Conservation (phyloP, 1,140 invertebrate species). For the Drosophila mayri region DNA sequence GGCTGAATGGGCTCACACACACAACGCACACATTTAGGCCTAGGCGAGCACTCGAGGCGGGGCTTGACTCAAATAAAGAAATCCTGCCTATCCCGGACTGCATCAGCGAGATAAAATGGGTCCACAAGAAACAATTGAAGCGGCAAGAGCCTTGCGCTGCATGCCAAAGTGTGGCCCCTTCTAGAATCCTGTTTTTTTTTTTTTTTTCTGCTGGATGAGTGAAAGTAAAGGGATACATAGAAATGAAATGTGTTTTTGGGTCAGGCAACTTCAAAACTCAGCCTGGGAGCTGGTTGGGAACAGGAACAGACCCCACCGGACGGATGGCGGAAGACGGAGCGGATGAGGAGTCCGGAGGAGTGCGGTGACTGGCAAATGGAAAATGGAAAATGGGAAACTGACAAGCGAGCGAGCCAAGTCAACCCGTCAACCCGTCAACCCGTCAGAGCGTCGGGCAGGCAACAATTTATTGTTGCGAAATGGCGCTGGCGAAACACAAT, state of each 20-base stretch:
- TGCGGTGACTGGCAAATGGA: slow-evolving; percentile 49
- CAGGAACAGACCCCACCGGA: slow-evolving; percentile 54
- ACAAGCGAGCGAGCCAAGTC: slow-evolving; percentile 40
- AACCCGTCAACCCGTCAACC: slow-evolving; percentile 47
- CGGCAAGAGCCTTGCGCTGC: slow-evolving; percentile 39
- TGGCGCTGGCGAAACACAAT: slow-evolving; percentile 73
- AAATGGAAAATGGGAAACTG: slow-evolving; percentile 35
- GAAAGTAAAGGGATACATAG: slow-evolving; percentile 69
- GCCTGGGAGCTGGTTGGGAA: slow-evolving; percentile 17
- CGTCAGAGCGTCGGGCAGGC: slow-evolving; percentile 22
- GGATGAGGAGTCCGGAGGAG: slow-evolving; percentile 18
- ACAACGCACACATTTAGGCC: slow-evolving; percentile 14
- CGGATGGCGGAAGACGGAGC: slow-evolving; percentile 26
- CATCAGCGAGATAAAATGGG: slow-evolving; percentile 65
- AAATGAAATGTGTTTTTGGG: slow-evolving; percentile 83
- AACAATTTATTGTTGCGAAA: slow-evolving; percentile 79
- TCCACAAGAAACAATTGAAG: slow-evolving; percentile 74
- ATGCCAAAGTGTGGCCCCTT: slow-evolving; percentile 41
- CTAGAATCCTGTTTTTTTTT: neutral
- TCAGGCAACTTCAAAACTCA: slow-evolving; percentile 78
- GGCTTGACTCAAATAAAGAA: slow-evolving; percentile 82
- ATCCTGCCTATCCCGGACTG: slow-evolving; percentile 68
- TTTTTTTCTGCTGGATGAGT: slow-evolving; percentile 38
- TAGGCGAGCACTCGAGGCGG: slow-evolving; percentile 53
- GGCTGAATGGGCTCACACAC: slow-evolving; percentile 60